phyloP scores from a whole-genome alignment of 64 coral and sea anemone species.

The Stichodactyla mertensii region DNA sequence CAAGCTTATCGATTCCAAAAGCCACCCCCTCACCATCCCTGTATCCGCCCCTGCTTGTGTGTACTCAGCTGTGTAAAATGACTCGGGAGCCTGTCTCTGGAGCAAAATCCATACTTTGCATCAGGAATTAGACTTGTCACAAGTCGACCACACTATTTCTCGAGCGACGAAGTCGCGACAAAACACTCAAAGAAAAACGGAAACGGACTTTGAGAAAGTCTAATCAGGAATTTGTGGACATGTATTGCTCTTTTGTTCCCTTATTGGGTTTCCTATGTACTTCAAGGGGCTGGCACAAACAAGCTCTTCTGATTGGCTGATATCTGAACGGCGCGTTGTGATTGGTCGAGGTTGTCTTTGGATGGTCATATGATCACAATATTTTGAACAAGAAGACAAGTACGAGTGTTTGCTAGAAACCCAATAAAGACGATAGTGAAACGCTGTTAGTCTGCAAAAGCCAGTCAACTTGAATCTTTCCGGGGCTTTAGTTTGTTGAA shows the following conservation, averaged over 20 bases:
- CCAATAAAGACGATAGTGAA: neutral
- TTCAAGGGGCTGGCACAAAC: neutral
- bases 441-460: neutral
- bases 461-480: neutral
- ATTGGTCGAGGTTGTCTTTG: neutral
- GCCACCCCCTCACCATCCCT: too few relatives aligned
- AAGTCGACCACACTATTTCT: too few relatives aligned
- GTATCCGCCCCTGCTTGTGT: too few relatives aligned
- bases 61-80: too few relatives aligned
- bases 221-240: too few relatives aligned
- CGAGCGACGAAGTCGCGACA: too few relatives aligned
- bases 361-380: slow-evolving; percentile 31
- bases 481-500: neutral
- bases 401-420: neutral
- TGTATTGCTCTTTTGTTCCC: neutral
- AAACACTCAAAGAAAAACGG: too few relatives aligned
- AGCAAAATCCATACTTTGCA: too few relatives aligned
- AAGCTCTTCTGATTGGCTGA: slow-evolving; percentile 3
- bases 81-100: too few relatives aligned
- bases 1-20: too few relatives aligned
- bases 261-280: neutral
- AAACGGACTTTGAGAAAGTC: too few relatives aligned
- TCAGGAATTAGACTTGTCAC: too few relatives aligned
- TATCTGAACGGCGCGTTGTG: neutral
- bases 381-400: slow-evolving; percentile 8